Evolutionary conservation across 2,888 invertebrate genomes (phyloP), one percentile per base, ranked within the genome.

Genomic region (Nomada flava): DNA sequence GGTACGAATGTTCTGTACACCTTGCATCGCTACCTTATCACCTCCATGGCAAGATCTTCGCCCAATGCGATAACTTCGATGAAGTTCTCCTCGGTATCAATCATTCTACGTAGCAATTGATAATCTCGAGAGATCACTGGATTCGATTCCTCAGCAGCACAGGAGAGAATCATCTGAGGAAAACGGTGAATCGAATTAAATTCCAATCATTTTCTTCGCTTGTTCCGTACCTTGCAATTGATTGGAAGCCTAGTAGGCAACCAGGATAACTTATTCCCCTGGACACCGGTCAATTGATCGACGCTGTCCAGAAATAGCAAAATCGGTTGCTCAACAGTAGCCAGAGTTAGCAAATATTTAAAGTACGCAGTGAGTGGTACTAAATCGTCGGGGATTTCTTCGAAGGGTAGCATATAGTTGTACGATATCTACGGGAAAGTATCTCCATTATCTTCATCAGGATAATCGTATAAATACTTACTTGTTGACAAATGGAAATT

Each of bases 241-340:
- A 96, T 95, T 0, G 99, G 99, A 50, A 99, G 94, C 84, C 98
- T 95, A 0, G 98, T 98, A 0, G 99, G 99, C 88, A 99, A 94
- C 99, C 99, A 99, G 0, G 99, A 98, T 50, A 99, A 96, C 94
- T 98, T 98, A 90, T 98, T 99, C 42, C 98, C 98, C 88, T 98
- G 98, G 0, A 98, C 97, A 0, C 98, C 98, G 9, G 98, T 99
- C 67, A 99, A 95, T 94, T 99, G 99, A 94, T 99, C 99, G 1
- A 99, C 98, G 0, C 99, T 99, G 94, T 99, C 99, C 90, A 99
- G 94, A 93, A 98, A 98, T 60, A 99, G 95, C 0, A 98, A 95
- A 62, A 99, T 94, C 0, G 99, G 99, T 91, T 98, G 98, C 88
- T 97, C 96, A 82, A 95, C 94, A 0, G 95, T 96, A 0, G 98